Conservation (phyloP, 2,797 vertebrate genomes). For the Orientallactaga sibirica region DNA sequence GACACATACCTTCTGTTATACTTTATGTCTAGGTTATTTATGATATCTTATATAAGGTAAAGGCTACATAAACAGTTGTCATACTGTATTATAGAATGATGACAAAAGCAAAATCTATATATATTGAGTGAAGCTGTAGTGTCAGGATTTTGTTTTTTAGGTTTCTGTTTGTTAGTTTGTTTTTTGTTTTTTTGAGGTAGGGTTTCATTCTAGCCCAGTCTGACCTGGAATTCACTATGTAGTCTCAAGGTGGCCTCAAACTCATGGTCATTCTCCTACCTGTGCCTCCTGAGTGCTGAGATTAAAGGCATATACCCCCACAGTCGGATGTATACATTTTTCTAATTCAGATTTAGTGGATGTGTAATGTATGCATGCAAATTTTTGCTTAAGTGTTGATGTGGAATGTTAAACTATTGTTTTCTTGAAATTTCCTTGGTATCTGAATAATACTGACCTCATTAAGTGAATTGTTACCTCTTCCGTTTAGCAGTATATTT, state of each 20-base stretch:
- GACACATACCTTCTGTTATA: neutral
- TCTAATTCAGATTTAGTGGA: neutral
- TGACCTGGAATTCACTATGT: no score
- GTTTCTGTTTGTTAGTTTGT: no score
- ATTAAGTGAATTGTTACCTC: conserved; percentile 33
- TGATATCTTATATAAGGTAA: neutral
- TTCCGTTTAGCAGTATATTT: neutral
- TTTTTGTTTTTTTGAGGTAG: neutral
- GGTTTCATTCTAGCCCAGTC: no score
- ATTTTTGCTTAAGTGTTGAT: conserved; percentile 38
- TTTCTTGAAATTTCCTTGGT: conserved; percentile 43
- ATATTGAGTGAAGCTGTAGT: neutral
- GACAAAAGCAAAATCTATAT: neutral
- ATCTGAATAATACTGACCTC: conserved; percentile 24
- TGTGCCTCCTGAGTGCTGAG: no score
- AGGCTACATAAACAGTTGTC: neutral
- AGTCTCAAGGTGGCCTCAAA: no score
- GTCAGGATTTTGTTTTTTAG: neutral
- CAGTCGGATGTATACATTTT: neutral
- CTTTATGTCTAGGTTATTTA: neutral
- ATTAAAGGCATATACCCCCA: no score
- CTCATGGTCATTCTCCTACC: no score
- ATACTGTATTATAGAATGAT: neutral
- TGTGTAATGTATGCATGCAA: neutral
- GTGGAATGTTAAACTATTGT: neutral